Base-by-base conservation (phyloP, 2,888 invertebrate genomes). In the Drosophila meridionalis region DNA sequence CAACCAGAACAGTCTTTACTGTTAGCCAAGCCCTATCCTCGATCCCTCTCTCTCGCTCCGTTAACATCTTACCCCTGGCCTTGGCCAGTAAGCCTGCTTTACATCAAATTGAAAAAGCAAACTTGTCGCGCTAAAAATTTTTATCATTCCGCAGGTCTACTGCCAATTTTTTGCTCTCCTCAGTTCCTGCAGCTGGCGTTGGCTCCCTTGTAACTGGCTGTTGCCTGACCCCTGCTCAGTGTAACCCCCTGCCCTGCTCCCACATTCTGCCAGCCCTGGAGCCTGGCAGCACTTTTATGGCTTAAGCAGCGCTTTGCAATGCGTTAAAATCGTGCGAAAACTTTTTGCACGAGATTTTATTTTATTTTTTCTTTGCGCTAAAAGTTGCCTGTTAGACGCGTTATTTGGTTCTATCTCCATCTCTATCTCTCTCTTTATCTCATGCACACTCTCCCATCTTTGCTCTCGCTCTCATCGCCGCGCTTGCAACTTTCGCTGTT, bases 31-130 rank as follows among this genome's bases (percentile, higher is more conserved):
- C 26, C 20, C 9, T n/a, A n/a, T n/a, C n/a, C n/a, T n/a, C n/a
- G n/a, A n/a, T n/a, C n/a, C n/a, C n/a, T n/a, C n/a, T n/a, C 2
- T 32, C 50, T n/a, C 3, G 14, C 40, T 32, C n/a, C 9, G 9
- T n/a, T 20, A 52, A 38, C 20, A 12, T 26, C 43, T 26, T 40
- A 8, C 26, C 42, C 38, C 34, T 43, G 26, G 53, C 56, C 36
- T 14, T 30, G 40, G 30, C 12, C 30, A 36, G 42, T 45, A 50
- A 61, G 50, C 50, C 73, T 73, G 75, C 65, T 73, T 80, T 82
- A 78, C 82, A 83, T 80, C 82, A 83, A 83, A 83, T 83, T 83
- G 82, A 79, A 84, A 84, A 77, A 70, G 76, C 76, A 79, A 86
- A 85, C 78, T 86, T 81, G 89, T 86, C 90, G 76, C 89, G 64